Evolutionary conservation across 2,797 vertebrate species (phyloP).

Genomic region (Meda fulgida): DNA sequence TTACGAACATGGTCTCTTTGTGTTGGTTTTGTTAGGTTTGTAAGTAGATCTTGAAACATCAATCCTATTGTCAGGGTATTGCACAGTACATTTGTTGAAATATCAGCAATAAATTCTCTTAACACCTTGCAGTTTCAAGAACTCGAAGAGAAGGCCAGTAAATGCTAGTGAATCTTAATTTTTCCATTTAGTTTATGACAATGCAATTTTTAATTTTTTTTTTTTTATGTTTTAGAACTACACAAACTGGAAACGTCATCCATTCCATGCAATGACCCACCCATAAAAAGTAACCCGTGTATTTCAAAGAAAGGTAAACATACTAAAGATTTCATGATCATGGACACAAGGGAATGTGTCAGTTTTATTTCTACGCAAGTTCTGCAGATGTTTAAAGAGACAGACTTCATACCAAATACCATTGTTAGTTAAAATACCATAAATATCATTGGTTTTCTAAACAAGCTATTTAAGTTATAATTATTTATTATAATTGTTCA

Average conservation of each 20-base stretch:
- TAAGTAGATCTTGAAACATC: no score
- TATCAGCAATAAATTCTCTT: neutral
- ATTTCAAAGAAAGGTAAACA: neutral
- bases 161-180: neutral
- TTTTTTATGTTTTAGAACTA: no score
- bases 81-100: neutral
- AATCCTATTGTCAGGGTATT: neutral
- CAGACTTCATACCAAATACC: neutral
- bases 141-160: neutral
- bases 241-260: neutral
- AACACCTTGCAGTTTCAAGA: neutral
- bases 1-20: neutral
- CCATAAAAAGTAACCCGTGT: neutral
- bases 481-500: no score
- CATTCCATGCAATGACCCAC: neutral
- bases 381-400: neutral
- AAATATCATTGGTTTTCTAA: neutral
- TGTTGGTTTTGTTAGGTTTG: neutral
- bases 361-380: neutral
- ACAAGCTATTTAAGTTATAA: neutral
- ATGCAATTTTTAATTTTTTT: neutral
- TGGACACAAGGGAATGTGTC: no score
- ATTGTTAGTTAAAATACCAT: neutral
- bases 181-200: neutral
- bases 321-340: no score